A percentile compares a stretch with the other conserved stretches of the same genome.
phyloP scores from a whole-genome alignment of 2,888 invertebrate species.

The Philopedon plagiatum region DNA sequence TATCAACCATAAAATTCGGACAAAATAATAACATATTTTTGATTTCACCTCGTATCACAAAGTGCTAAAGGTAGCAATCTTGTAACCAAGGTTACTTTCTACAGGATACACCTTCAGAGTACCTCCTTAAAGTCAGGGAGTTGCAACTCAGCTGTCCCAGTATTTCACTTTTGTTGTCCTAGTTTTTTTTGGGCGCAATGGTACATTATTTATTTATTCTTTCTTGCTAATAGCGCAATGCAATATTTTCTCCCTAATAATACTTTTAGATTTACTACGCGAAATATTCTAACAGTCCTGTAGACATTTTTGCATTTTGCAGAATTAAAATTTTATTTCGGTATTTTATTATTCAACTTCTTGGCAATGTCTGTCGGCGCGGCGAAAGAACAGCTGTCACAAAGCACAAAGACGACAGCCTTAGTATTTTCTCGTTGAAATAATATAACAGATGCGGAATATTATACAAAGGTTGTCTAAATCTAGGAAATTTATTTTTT shows the following conservation, averaged over 20 bases:
- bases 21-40: too few species aligned
- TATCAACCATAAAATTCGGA: too few species aligned
- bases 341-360: constrained; percentile 22
- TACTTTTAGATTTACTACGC: not conserved
- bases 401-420: constrained; percentile 3
- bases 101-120: too few species aligned
- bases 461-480: constrained; percentile 8
- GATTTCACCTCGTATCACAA: too few species aligned
- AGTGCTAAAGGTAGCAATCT: too few species aligned
- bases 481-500: constrained; percentile 10
- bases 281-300: not conserved
- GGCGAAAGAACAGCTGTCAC: constrained; percentile 17
- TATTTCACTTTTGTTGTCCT: too few species aligned
- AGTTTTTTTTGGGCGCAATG: too few species aligned
- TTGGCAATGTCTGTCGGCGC: constrained; percentile 7
- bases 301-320: constrained; percentile 4
- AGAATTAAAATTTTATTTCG: constrained; percentile 5
- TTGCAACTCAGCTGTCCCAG: too few species aligned
- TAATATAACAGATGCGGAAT: constrained; percentile 12
- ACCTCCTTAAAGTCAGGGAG: too few species aligned
- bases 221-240: too few species aligned
- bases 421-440: constrained; percentile 11
- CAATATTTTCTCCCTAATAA: not conserved
- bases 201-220: too few species aligned
- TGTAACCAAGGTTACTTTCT: too few species aligned